A percentile compares a stretch with the other conserved stretches of the same genome.
phyloP scores from a whole-genome alignment of 2,797 vertebrate species.

The Pantherophis alleghaniensis region DNA sequence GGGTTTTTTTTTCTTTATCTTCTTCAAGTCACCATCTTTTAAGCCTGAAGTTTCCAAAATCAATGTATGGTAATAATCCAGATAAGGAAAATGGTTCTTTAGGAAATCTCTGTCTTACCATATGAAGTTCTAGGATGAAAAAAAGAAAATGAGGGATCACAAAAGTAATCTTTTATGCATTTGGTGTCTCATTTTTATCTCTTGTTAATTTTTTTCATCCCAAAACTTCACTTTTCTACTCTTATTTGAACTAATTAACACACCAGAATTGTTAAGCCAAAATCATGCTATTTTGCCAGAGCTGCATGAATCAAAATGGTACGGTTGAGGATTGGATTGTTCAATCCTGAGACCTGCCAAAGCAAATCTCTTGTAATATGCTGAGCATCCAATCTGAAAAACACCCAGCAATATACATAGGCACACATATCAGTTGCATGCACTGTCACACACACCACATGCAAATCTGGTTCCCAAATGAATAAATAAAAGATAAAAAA shows the following conservation, averaged over 20 bases:
- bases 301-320: background rate
- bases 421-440: background rate
- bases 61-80: background rate
- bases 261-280: background rate
- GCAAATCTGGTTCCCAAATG: background rate
- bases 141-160: background rate
- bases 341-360: background rate
- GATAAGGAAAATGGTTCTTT: background rate
- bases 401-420: background rate
- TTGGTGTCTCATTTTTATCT: background rate
- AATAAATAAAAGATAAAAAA: background rate
- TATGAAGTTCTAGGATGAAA: background rate
- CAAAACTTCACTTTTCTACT: background rate
- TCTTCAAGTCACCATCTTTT: constrained; percentile 26
- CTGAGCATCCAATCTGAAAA: background rate
- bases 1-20: constrained; percentile 43
- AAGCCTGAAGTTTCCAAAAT: constrained; percentile 28
- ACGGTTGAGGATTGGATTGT: background rate
- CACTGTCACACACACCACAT: background rate
- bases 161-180: constrained; percentile 16
- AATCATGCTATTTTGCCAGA: background rate
- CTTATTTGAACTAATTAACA: background rate
- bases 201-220: background rate
- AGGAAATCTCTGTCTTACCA: background rate
- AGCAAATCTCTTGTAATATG: background rate